phyloP scores from a whole-genome alignment of 92 coral and sea anemone species.

The Epizoanthus stellaris region DNA sequence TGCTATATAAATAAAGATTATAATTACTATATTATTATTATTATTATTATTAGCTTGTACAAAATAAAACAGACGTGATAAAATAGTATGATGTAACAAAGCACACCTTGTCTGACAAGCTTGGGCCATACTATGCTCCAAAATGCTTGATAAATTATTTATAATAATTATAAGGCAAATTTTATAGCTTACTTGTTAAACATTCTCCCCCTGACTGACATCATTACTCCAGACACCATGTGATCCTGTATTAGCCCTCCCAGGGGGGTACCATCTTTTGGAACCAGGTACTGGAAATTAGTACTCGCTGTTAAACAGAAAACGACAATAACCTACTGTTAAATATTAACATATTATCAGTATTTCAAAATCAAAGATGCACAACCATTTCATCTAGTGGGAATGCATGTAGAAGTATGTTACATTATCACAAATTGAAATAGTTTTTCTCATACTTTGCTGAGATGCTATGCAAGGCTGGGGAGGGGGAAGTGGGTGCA shows the following conservation, averaged over 20 bases:
- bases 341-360: background rate
- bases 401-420: too few species aligned
- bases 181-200: constrained; percentile 74
- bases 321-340: background rate
- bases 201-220: constrained; percentile 92
- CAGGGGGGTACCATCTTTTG: constrained; percentile 97
- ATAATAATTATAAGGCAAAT: background rate
- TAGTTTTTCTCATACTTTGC: too few species aligned
- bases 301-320: constrained; percentile 82
- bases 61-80: background rate
- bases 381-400: background rate
- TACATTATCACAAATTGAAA: too few species aligned
- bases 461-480: too few species aligned
- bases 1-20: too few species aligned
- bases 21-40: too few species aligned
- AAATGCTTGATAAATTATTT: background rate
- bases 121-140: background rate
- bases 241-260: constrained; percentile 97
- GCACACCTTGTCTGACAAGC: background rate
- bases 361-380: background rate
- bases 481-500: too few species aligned
- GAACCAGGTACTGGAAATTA: constrained; percentile 92
- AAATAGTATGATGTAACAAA: background rate
- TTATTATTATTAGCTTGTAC: too few species aligned
- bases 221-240: constrained; percentile 92